Percentiles rank a stretch among this genome's conserved stretches.
These are phyloP conservation scores for Nasonia giraulti DNA, from an alignment of 1,140 invertebrate genomes.

Conservation along the genomic window DNA sequence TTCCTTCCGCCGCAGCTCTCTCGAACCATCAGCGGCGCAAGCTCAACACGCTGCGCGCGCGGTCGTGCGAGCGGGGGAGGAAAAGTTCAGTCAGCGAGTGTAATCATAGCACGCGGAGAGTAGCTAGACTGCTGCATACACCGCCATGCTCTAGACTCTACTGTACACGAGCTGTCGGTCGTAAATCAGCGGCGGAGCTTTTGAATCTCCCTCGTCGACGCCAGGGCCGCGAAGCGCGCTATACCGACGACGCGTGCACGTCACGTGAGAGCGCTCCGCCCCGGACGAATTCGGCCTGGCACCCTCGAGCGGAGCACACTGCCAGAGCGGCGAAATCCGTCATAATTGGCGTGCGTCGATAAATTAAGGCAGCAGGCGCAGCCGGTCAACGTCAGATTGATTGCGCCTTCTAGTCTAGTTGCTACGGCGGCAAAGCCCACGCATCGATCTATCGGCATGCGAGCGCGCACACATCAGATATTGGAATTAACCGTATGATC, in stretches of 20 bases:
- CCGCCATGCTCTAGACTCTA: neutral
- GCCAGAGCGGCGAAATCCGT: slow-evolving; percentile 54
- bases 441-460: neutral
- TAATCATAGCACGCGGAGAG: too few species aligned
- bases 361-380: slow-evolving; percentile 55
- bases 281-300: slow-evolving; percentile 20
- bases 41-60: too few species aligned
- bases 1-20: too few species aligned
- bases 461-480: neutral
- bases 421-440: neutral
- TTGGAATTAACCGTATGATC: neutral
- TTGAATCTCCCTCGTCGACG: neutral
- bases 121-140: neutral
- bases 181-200: slow-evolving; percentile 26
- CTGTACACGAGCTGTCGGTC: neutral
- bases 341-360: slow-evolving; percentile 57
- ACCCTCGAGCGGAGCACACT: neutral
- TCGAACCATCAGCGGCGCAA: too few species aligned
- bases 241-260: neutral
- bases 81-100: too few species aligned
- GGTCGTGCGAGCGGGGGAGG: too few species aligned
- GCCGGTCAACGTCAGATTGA: slow-evolving; percentile 57
- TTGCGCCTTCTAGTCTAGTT: slow-evolving; percentile 39
- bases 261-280: neutral
- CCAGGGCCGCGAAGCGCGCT: neutral